Evolutionary conservation across 2,888 invertebrate species (phyloP), one percentile per base, ranked within the genome.

Genomic region (Panorpa germanica): DNA sequence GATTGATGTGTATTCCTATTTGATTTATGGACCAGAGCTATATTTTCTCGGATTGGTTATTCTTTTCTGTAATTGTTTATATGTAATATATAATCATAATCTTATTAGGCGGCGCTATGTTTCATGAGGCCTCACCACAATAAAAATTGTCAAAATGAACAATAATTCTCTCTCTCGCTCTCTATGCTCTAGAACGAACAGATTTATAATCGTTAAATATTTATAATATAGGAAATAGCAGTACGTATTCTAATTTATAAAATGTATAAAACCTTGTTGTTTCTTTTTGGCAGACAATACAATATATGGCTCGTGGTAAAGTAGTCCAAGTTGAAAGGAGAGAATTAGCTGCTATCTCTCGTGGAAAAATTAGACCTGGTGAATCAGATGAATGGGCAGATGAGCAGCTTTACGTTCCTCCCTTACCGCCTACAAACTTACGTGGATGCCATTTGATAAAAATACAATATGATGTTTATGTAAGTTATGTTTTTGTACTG

Each of bases 381-480:
- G 77, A 70, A 41, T 67, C 70, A 34, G 85, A 83, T 49, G 72
- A 73, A 52, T 90, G 88, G 83, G 69, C 75, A 37, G 78, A 75
- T 48, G 85, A 88, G 52, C 74, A 81, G 48, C 67, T 91, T 32
- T 82, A 85, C 52, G 85, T 93, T 38, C 91, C 91, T 35, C 90
- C 91, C 16, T 59, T 93, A 44, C 91, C 91, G 37, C 91, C 91
- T 20, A 91, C 91, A 36, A 86, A 88, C 61, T 64, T 93, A 32
- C 67, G 88, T 43, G 90, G 90, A 34, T 93, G 91, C 50, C 86
- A 88, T 54, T 70, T 93, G 43, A 91, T 93, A 45, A 74, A 80
- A 49, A 83, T 93, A 43, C 76, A 82, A 43, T 93, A 93, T 49
- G 86, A 90, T 51, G 82, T 90, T 31, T 86, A 78, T 51, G 83